Evolutionary conservation across 2,113 vertebrate genomes (phyloP), one percentile per base, ranked within the genome.

Genomic region (Corvus cornix): DNA sequence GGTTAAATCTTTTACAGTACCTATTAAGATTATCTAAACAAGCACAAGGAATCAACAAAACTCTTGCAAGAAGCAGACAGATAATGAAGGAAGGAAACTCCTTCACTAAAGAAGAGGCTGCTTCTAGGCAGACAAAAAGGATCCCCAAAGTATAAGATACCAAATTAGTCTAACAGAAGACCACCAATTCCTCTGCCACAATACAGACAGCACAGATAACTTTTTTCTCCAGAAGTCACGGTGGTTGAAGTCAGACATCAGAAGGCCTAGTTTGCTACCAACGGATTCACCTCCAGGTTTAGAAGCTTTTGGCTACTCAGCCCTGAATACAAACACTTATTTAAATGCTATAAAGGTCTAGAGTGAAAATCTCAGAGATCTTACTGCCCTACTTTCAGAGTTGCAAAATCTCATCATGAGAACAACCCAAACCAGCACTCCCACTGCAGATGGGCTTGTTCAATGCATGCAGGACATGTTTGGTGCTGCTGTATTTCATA

Each of bases 401-500:
- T 31, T 49, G 77, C 0, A 11, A 89, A 75, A 74, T 46, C 87
- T 46, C 62, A 84, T n/a, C 31, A 64, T 10, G 18, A 72, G 14
- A 91, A 75, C 33, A 91, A 82, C 23, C 41, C 81, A 87, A 89
- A 48, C 18, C 33, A 55, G 49, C 58, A 19, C 31, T 84, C 58
- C 60, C 74, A 52, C 43, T 43, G 33, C 55, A 22, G 26, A 87
- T 13, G 20, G 2, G 3, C 22, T 58, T 0, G 0, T 74, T 72
- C 70, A 68, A 5, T 4, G 7, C 0, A 0, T 20, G 10, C 16
- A 62, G 55, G 53, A 77, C 18, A 6, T 4, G 9, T 33, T 60
- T 76, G 10, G 16, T 12, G 46, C 19, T 52, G 24, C 24, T 56
- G 7, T 20, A 37, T 28, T 91, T 85, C 77, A 69, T 6, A 39